Percentiles rank a stretch among this genome's conserved stretches.
Conservation (phyloP, 1,140 invertebrate species). For the Scaptomyza hsui region DNA sequence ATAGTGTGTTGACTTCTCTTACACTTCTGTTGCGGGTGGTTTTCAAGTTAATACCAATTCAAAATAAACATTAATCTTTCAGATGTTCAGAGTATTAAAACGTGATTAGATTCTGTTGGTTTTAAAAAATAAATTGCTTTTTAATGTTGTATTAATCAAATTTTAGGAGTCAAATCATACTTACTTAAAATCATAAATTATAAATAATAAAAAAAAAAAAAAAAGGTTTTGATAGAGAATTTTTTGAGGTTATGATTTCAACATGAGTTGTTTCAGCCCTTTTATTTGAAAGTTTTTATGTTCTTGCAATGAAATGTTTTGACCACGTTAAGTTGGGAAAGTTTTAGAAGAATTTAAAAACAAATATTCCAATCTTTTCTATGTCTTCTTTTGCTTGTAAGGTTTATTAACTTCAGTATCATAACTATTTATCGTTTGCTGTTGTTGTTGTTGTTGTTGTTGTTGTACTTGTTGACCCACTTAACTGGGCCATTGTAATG, state of each 20-base stretch:
- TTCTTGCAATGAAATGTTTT: too few relatives aligned
- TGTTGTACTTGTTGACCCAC: slow-evolving; percentile 59
- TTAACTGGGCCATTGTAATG: slow-evolving; percentile 68
- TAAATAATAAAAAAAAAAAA: too few relatives aligned
- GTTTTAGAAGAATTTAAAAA: too few relatives aligned
- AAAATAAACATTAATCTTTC: slow-evolving; percentile 7
- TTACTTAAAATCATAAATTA: too few relatives aligned
- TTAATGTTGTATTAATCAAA: too few relatives aligned
- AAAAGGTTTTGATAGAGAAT: too few relatives aligned
- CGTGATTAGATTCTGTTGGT: not conserved
- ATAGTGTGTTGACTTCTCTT: slow-evolving; percentile 66
- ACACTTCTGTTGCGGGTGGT: slow-evolving; percentile 1
- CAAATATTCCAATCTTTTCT: not conserved
- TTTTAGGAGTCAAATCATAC: too few relatives aligned
- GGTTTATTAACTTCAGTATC: not conserved
- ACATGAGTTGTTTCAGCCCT: too few relatives aligned
- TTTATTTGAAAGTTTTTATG: too few relatives aligned
- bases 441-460: slow-evolving; percentile 10
- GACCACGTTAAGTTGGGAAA: too few relatives aligned
- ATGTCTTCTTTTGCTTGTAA: slow-evolving; percentile 3
- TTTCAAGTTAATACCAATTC: not conserved
- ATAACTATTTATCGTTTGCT: not conserved
- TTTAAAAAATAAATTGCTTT: too few relatives aligned
- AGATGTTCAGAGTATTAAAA: not conserved
- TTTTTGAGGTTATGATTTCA: too few relatives aligned